Base-by-base conservation (phyloP, 2,888 invertebrate genomes). In the Diaphora mendica region DNA sequence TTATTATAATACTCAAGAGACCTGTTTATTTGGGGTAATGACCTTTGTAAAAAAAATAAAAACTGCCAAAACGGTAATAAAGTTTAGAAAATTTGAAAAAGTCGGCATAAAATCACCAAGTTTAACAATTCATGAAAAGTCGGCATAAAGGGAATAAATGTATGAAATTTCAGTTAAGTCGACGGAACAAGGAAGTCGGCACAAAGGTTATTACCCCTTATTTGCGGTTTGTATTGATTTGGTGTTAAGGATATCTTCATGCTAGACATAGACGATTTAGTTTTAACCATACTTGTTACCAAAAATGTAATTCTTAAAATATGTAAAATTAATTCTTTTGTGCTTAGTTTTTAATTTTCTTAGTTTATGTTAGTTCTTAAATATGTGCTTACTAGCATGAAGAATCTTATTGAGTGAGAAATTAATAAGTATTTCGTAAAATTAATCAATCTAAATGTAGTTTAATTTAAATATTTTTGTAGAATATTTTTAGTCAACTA, bases 361-460 rank as follows among this genome's bases (percentile, higher is more conserved):
- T 69, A 23, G 33, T 69, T 69, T 59, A 26, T 59, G 1, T 26
- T 26, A 51, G 23, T 51, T 51, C 23, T 23, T 51, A 51, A 23
- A 9, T 23, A 26, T 69, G 42, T 59, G 35, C 20, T 64, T 68
- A 64, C 62, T 48, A 82, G 77, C 77, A 79, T 77, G 79, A 76
- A 73, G 77, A 77, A 67, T 77, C 80, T 76, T 71, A 71, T 74
- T 72, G 79, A 80, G 81, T 80, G 80, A 83, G 77, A 73, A 71
- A 71, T 76, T 55, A 72, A 68, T 71, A 72, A 71, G 62, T 68
- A 76, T 69, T 74, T 48, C 70, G 64, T 73, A 72, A 51, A 77
- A 71, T 74, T 64, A 65, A 70, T 67, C 35, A 76, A 67, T 68
- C 68, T 62, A 70, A 62, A 42, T 69, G 13, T 68, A 67, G 76